phyloP scores from a whole-genome alignment of 2,888 invertebrate genomes.

The Epistrophe grossulariae region DNA sequence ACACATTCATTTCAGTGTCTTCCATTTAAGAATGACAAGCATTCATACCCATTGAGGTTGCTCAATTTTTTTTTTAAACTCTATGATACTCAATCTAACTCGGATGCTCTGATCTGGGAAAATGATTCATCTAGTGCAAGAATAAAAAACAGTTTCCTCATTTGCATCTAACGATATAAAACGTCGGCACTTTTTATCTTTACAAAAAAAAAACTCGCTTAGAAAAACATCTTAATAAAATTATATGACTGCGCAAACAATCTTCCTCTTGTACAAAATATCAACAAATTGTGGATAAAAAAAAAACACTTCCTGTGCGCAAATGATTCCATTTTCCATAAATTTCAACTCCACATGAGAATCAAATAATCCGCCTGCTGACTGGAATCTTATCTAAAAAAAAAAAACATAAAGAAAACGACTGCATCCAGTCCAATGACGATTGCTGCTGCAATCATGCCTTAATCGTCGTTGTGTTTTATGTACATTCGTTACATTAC shows the following conservation, averaged over 20 bases:
- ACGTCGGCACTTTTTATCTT: slow-evolving; percentile 24
- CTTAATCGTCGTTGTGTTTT: slow-evolving; percentile 6
- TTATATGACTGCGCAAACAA: slow-evolving; percentile 42
- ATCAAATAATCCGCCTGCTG: slow-evolving; percentile 7
- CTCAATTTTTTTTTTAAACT: background rate
- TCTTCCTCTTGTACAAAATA: slow-evolving; percentile 32
- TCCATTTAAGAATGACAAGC: background rate
- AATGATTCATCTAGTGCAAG: slow-evolving; percentile 12
- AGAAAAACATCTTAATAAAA: slow-evolving; percentile 16
- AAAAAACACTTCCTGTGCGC: slow-evolving; percentile 55
- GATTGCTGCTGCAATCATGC: background rate
- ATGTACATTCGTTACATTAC: background rate
- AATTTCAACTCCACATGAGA: slow-evolving; percentile 32
- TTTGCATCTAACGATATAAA: slow-evolving; percentile 29
- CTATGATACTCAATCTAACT: background rate
- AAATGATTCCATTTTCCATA: slow-evolving; percentile 40
- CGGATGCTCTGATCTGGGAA: slow-evolving; percentile 10
- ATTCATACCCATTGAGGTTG: background rate
- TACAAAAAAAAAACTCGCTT: background rate
- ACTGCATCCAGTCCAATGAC: slow-evolving; percentile 16
- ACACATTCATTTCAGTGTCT: background rate
- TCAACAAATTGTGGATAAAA: slow-evolving; percentile 42
- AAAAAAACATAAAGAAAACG: background rate
- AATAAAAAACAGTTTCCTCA: slow-evolving; percentile 8
- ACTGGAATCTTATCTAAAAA: slow-evolving; percentile 43